Evolutionary conservation across 2,888 invertebrate genomes (phyloP).

Genomic region (Cataglyphis altisquamis): DNA sequence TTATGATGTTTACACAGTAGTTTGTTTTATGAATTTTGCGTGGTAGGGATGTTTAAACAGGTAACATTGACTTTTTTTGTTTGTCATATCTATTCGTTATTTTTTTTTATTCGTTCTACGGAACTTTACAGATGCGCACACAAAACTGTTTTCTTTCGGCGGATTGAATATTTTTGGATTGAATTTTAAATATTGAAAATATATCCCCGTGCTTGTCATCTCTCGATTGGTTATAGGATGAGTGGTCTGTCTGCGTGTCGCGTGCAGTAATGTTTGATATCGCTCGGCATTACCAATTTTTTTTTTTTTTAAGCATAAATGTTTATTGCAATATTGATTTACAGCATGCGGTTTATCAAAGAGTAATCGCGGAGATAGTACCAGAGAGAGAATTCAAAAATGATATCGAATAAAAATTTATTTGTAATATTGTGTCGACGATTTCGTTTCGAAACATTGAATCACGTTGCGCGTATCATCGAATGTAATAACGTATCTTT

Average conservation of each 20-base stretch:
- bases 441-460: not conserved
- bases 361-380: not conserved
- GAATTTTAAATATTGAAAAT: constrained; percentile 36
- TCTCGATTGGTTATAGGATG: not conserved
- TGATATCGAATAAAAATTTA: not conserved
- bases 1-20: not conserved
- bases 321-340: constrained; percentile 21
- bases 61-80: not conserved
- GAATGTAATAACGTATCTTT: not conserved
- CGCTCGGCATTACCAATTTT: not conserved
- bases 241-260: not conserved
- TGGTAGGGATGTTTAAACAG: constrained; percentile 4
- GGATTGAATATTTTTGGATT: constrained; percentile 1
- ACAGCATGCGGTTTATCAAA: not conserved
- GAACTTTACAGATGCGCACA: not conserved
- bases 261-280: constrained; percentile 17
- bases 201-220: not conserved
- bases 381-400: not conserved
- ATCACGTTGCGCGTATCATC: not conserved
- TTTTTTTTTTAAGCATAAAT: not conserved
- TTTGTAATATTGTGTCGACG: not conserved
- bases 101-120: not conserved
- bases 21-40: not conserved
- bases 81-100: not conserved
- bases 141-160: not conserved